Base-by-base conservation (phyloP, 2,113 vertebrate genomes). In the Cryptotis parvus region DNA sequence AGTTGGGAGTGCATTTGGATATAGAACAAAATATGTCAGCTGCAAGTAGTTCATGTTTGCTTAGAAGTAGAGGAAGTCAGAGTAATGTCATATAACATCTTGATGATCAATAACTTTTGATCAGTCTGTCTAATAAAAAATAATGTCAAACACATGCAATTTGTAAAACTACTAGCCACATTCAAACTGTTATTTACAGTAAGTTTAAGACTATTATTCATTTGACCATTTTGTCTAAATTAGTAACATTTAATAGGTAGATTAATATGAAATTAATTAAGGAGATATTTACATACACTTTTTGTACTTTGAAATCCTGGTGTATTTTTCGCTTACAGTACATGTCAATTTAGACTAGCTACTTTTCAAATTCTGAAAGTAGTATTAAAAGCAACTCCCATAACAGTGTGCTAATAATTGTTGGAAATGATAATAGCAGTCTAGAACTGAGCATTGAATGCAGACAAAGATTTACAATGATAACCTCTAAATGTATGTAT, bases 231-330 rank as follows among this genome's bases (percentile, higher is more conserved):
- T 72, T 41, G 77, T 66, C 26, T 78, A 91, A 84, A 68, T 84
- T 29, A 39, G 45, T 91, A 77, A 63, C 9, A 49, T 63, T 55
- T 52, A 77, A 73, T 29, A 61, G 52, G 11, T 33, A 63, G 55
- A 61, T 87, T 27, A 73, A n/a, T 81, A 37, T 80, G 55, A 73
- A 81, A 87, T 49, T 65, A 85, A 78, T 78, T 80, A 79, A 81
- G 49, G 39, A 90, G 15, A 20, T 55, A 68, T 29, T 87, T 87
- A 35, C 11, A 58, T 26, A 35, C 26, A 80, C 90, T 79, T 87
- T 70, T 85, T 24, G 49, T 69, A 14, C 45, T 84, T 77, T 87
- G 37, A 84, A 61, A 77, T 61, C 31, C 2, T 29, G 4, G 3
- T 84, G 1, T 26, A 52, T 39, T 75, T 83, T 80, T 55, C 4